Conservation (phyloP, 2,113 vertebrate genomes). For the Chloroceryle aenea region DNA sequence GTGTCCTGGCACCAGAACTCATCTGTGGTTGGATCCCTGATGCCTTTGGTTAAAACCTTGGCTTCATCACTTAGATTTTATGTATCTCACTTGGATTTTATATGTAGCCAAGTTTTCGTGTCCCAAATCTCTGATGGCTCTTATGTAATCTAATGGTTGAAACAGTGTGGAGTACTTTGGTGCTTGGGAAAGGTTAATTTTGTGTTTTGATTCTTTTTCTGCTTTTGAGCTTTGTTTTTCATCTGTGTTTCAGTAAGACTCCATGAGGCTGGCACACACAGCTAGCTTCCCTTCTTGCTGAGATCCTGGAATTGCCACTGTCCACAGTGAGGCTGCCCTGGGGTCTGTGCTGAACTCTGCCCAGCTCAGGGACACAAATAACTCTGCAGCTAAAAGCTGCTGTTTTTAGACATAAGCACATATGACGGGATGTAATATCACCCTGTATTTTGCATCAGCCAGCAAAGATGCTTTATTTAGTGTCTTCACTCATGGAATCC, state of each 20-base stretch:
- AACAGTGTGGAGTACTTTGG: background rate
- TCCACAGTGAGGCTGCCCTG: background rate
- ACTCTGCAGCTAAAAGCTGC: background rate
- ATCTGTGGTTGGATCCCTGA: background rate
- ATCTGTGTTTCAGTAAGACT: background rate
- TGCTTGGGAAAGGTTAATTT: background rate
- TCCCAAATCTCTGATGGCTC: background rate
- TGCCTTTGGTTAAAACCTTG: constrained; percentile 41
- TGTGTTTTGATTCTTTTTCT: background rate
- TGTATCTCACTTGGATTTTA: background rate
- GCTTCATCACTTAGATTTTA: background rate
- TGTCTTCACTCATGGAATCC: background rate
- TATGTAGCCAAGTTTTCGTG: background rate
- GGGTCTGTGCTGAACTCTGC: background rate
- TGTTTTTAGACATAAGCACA: background rate
- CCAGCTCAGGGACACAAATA: fast-evolving
- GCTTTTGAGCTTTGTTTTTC: background rate
- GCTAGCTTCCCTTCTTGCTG: background rate
- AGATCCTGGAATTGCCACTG: background rate
- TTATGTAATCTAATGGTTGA: background rate
- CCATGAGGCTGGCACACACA: background rate
- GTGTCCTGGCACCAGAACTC: background rate
- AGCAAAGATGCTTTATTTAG: background rate
- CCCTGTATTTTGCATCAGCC: background rate
- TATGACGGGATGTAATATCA: background rate